Conservation (phyloP, 2,797 vertebrate species). For the Dendrocincla fuliginosa region DNA sequence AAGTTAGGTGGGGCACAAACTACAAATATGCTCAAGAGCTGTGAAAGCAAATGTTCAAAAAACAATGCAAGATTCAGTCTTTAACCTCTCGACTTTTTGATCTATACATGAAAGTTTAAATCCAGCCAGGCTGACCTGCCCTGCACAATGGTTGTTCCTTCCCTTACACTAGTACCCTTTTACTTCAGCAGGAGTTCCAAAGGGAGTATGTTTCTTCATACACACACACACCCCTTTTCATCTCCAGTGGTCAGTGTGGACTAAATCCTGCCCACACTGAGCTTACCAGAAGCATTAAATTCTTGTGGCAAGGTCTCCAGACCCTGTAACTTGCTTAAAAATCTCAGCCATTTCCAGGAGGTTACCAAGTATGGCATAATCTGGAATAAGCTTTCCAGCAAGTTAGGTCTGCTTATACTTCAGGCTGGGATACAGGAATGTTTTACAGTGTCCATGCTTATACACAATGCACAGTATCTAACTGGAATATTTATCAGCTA, state of each 20-base stretch:
- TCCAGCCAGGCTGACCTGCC: neutral
- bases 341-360: neutral
- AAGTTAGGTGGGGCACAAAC: constrained; percentile 58
- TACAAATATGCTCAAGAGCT: constrained; percentile 21
- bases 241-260: neutral
- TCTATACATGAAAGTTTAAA: constrained; percentile 39
- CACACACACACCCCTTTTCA: neutral
- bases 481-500: neutral
- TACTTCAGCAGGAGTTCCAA: neutral
- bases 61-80: constrained; percentile 44
- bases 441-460: neutral
- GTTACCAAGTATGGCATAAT: neutral
- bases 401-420: neutral
- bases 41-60: constrained; percentile 40
- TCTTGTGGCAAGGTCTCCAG: neutral
- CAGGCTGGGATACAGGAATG: neutral
- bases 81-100: constrained; percentile 26
- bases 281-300: neutral
- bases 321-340: neutral
- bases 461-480: neutral
- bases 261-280: neutral
- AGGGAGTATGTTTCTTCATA: neutral
- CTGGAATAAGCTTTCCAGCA: neutral
- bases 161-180: neutral
- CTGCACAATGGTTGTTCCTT: constrained; percentile 14